phyloP scores from a whole-genome alignment of 2,797 vertebrate species.

The Rhinogobio ventralis region DNA sequence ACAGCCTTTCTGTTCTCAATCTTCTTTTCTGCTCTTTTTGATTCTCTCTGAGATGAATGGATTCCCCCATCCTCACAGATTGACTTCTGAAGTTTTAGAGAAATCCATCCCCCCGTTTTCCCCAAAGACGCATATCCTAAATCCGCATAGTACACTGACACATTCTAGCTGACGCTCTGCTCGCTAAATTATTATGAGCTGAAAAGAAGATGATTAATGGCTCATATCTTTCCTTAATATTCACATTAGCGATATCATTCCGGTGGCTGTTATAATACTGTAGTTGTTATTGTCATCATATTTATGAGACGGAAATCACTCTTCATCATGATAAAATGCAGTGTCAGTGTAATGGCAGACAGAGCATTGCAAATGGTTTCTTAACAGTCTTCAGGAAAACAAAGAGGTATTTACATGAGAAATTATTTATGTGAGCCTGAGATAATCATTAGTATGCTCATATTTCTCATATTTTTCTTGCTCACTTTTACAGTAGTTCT shows the following conservation, averaged over 20 bases:
- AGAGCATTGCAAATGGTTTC: slow-evolving; percentile 60
- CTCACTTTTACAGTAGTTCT: slow-evolving; percentile 3
- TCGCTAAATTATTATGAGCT: slow-evolving; percentile 18
- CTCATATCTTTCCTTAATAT: slow-evolving; percentile 37
- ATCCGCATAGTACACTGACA: neutral
- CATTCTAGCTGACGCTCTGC: slow-evolving; percentile 4
- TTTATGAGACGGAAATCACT: slow-evolving; percentile 58
- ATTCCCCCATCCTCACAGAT: slow-evolving; percentile 1
- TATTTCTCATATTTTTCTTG: slow-evolving; percentile 35
- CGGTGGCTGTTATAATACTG: slow-evolving; percentile 40
- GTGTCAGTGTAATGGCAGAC: slow-evolving; percentile 59
- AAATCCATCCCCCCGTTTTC: neutral
- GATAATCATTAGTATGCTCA: slow-evolving; percentile 34
- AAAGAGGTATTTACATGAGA: slow-evolving; percentile 43
- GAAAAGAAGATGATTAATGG: slow-evolving; percentile 38
- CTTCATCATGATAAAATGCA: slow-evolving; percentile 46
- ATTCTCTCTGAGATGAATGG: slow-evolving; percentile 33
- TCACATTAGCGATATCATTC: slow-evolving; percentile 29
- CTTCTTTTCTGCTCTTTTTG: neutral
- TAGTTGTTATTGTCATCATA: slow-evolving; percentile 57
- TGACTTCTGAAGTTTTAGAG: slow-evolving; percentile 15
- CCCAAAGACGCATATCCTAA: neutral
- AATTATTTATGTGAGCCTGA: slow-evolving; percentile 28
- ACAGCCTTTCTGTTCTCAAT: neutral
- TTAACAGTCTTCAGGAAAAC: slow-evolving; percentile 48